Conservation (phyloP, 2,888 invertebrate genomes). For the Metallyticus violacea region DNA sequence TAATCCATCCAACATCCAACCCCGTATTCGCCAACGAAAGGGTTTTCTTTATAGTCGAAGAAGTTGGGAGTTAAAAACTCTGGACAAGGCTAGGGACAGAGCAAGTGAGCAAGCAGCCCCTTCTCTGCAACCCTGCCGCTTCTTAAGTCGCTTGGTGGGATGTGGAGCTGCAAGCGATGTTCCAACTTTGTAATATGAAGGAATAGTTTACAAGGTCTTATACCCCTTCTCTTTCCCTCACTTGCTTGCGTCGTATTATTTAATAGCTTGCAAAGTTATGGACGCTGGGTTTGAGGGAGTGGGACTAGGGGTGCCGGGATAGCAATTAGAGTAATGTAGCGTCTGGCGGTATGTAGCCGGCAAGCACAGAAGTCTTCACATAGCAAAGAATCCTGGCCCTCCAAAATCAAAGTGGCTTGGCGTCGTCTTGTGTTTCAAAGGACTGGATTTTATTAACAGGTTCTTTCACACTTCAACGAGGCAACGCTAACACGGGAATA, state of each 20-base stretch:
- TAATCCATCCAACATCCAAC: not conserved
- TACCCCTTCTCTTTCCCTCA: not conserved
- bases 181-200: slow-evolving; percentile 16
- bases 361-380: not conserved
- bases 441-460: not conserved
- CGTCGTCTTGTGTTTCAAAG: not conserved
- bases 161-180: not conserved
- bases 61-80: slow-evolving; percentile 24
- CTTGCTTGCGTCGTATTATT: slow-evolving; percentile 1
- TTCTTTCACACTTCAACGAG: not conserved
- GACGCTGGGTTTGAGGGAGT: not conserved
- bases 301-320: not conserved
- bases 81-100: slow-evolving; percentile 22
- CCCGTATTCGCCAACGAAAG: not conserved
- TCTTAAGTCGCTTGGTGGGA: not conserved
- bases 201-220: slow-evolving; percentile 18
- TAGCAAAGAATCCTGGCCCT: not conserved
- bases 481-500: not conserved
- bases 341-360: not conserved
- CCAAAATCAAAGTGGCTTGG: not conserved
- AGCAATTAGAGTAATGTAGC: slow-evolving; percentile 17
- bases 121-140: not conserved
- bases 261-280: slow-evolving; percentile 15
- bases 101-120: not conserved
- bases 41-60: slow-evolving; percentile 14